A percentile compares a stretch with the other conserved stretches of the same genome.
phyloP scores from a whole-genome alignment of 2,113 vertebrate species.

The Aleadryas rufinucha region DNA sequence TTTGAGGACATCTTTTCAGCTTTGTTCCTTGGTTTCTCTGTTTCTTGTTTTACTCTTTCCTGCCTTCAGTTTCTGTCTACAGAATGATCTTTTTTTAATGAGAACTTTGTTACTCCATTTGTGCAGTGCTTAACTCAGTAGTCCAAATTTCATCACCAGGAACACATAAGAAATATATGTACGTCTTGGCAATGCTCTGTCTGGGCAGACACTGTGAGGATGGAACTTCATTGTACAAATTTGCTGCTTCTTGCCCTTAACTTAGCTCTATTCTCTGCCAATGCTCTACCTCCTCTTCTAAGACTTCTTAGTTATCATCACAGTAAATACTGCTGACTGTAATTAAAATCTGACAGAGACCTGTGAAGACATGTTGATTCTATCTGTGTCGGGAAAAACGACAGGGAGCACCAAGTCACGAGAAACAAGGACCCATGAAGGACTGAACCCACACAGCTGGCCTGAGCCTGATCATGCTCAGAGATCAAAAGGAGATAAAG shows the following conservation, averaged over 20 bases:
- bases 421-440: not conserved
- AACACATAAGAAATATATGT: not conserved
- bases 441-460: not conserved
- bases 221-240: not conserved
- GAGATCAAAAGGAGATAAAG: not conserved
- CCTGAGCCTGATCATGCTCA: not conserved
- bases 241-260: not conserved
- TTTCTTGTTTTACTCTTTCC: not conserved
- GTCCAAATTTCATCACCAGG: not conserved
- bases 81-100: not conserved
- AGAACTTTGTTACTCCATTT: not conserved
- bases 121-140: not conserved
- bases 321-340: not conserved
- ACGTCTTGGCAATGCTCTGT: not conserved
- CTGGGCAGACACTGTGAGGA: not conserved
- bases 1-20: not conserved
- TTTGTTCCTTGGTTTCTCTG: not conserved
- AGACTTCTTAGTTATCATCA: not conserved
- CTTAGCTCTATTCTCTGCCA: not conserved
- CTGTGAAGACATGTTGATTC: not conserved
- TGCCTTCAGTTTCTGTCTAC: not conserved
- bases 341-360: not conserved
- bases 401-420: not conserved
- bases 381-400: not conserved
- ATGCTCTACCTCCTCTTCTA: not conserved